Evolutionary conservation across 2,888 invertebrate species (phyloP), one percentile per base, ranked within the genome.

Genomic region (Cantharis lateralis): DNA sequence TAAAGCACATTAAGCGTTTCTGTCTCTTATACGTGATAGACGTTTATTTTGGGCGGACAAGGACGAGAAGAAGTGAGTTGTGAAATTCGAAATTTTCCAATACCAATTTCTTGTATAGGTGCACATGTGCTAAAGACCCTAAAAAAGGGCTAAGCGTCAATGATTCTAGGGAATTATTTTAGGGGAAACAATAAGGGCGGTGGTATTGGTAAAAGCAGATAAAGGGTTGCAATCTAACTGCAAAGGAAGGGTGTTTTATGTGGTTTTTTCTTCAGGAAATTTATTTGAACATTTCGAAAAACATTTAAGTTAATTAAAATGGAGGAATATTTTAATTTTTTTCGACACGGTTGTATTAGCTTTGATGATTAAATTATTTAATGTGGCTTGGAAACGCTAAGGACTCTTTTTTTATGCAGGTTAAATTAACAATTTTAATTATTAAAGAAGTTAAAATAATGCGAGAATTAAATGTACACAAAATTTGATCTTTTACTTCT

Each of bases 131-230:
- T 82, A 80, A 82, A 83, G 81, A 81, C 82, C 83, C 82, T 84
- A 84, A 86, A 87, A 87, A 87, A 86, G 86, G 86, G 85, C 85
- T 85, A 83, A 84, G 84, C 86, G 85, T 85, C 85, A 85, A 87
- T 87, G 86, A 87, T 86, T 82, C 86, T 84, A 83, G 84, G 85
- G 86, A 86, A 86, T 86, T 85, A 86, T 84, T 84, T 85, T 83
- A 84, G 86, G 86, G 85, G 83, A 84, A 63, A 84, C 83, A 84
- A 84, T 83, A 84, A 84, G 85, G 85, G 80, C 83, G 84, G 80
- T 72, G 83, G 83, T 86, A 86, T 86, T 84, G 86, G 85, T 84
- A 85, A 86, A 84, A 84, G 85, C 84, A 85, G 86, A 86, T 86
- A 85, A 85, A 86, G 84, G 86, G 85, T 83, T 84, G 83, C 81